Evolutionary conservation across 2,113 vertebrate species (phyloP), one percentile per base, ranked within the genome.

Genomic region (Aspiorhynchus laticeps): DNA sequence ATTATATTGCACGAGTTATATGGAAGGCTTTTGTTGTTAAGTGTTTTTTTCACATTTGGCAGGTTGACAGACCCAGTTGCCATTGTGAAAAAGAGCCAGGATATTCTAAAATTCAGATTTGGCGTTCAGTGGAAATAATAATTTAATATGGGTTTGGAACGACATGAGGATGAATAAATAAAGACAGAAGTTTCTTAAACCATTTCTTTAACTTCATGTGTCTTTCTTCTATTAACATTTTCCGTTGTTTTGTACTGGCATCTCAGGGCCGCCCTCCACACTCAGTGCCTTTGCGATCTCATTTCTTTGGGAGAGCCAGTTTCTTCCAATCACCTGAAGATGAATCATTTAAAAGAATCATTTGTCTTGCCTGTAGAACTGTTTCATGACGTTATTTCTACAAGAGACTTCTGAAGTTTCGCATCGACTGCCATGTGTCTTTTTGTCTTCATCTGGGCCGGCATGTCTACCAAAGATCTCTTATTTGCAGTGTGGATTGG

Each of bases 391-490:
- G 12, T 26, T 26, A 8, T n/a, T 80, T 61, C 56, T 12, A 53
- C 21, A 7, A 38, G 24, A 61, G 53, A 80, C 53, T 80, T 14
- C 21, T n/a, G 21, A 63, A 65, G 59, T 67, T 67, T 82, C 28
- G 15, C 53, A 36, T 73, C 21, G 80, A 86, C 56, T 43, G 19
- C 53, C 43, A 63, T 56, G 41, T 48, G 43, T 86, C 33, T 75
- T 17, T 67, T 15, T 78, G 28, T 76, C 46, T 53, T 87, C 10
- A 63, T 77, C 21, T 28, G n/a, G 46, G 53, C 53, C 21, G 76
- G 86, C 82, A 69, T 63, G 43, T 77, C 61, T 75, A 87, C 86
- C 80, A 87, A 87, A 87, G 80, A 87, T 67, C 85, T 81, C 56
- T 51, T 65, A 48, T 87, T 83, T 51, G 87, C 31, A 33, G 80